Evolutionary conservation across 2,888 invertebrate genomes (phyloP).

Genomic region (Euphydryas editha): DNA sequence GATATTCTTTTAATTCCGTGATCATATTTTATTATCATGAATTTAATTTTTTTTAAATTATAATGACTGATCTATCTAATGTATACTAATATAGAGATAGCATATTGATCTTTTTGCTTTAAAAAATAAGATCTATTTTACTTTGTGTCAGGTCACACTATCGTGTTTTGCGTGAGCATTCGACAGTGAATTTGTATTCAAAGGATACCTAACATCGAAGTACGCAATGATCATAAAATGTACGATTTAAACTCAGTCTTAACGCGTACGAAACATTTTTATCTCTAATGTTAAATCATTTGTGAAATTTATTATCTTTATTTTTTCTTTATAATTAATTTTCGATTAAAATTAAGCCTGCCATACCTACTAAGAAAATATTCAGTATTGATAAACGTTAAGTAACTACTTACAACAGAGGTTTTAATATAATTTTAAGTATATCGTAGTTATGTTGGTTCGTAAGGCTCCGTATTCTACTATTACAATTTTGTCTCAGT

Average conservation of each 20-base stretch:
- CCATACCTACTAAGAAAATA: too few species aligned
- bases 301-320: background rate
- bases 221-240: slow-evolving; percentile 76
- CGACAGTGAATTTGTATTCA: slow-evolving; percentile 73
- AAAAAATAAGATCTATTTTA: slow-evolving; percentile 11
- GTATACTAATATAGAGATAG: too few species aligned
- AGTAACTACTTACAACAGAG: too few species aligned
- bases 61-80: too few species aligned
- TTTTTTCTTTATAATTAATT: background rate
- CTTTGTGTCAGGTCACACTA: background rate
- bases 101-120: slow-evolving; percentile 1
- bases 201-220: slow-evolving; percentile 73
- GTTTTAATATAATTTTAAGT: too few species aligned
- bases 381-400: too few species aligned
- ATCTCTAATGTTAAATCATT: slow-evolving; percentile 7
- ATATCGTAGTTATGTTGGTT: too few species aligned
- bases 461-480: too few species aligned
- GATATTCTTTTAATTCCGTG: too few species aligned
- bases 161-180: slow-evolving; percentile 58
- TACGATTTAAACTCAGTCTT: slow-evolving; percentile 76
- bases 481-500: too few species aligned
- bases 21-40: too few species aligned
- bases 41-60: too few species aligned
- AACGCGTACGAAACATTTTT: slow-evolving; percentile 41
- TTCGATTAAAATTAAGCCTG: background rate